Conservation (phyloP, 2,888 invertebrate species). For the Drosophila emarginata region DNA sequence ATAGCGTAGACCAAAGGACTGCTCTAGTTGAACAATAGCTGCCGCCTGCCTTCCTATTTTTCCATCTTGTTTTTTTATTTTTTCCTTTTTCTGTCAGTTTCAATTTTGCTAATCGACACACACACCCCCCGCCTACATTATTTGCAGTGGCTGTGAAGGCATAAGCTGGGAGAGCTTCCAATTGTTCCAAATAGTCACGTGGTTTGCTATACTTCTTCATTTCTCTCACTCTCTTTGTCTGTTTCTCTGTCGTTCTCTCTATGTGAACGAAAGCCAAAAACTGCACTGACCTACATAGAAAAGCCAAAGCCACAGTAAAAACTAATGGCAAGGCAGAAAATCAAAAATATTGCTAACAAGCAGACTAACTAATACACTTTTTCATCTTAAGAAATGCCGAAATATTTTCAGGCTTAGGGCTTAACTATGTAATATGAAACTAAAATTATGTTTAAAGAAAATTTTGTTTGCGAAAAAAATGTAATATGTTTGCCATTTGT, state of each 20-base stretch:
- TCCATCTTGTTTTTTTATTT: slow-evolving; percentile 19
- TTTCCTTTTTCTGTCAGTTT: slow-evolving; percentile 62
- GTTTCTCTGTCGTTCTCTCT: background rate
- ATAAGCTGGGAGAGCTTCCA: slow-evolving; percentile 36
- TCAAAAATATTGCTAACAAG: background rate
- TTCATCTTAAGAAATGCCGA: too few relatives aligned
- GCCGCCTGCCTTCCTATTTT: slow-evolving; percentile 24
- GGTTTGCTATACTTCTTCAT: slow-evolving; percentile 50
- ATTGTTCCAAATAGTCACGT: slow-evolving; percentile 69
- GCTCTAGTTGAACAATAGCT: slow-evolving; percentile 37
- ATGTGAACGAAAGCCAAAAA: slow-evolving; percentile 42
- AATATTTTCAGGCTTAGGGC: too few relatives aligned
- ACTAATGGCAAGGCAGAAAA: slow-evolving; percentile 44
- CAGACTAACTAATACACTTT: background rate
- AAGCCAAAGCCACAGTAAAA: slow-evolving; percentile 48
- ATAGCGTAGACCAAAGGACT: slow-evolving; percentile 35
- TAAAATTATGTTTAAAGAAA: background rate
- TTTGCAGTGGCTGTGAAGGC: slow-evolving; percentile 19
- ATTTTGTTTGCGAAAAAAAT: background rate
- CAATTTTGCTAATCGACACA: slow-evolving; percentile 72
- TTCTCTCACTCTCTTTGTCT: slow-evolving; percentile 18
- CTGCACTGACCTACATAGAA: slow-evolving; percentile 68
- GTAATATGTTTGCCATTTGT: background rate
- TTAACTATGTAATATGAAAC: background rate
- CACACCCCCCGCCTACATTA: slow-evolving; percentile 45